Evolutionary conservation across 2,888 invertebrate species (phyloP), one percentile per base, ranked within the genome.

Genomic region (Polydesmus complanatus): DNA sequence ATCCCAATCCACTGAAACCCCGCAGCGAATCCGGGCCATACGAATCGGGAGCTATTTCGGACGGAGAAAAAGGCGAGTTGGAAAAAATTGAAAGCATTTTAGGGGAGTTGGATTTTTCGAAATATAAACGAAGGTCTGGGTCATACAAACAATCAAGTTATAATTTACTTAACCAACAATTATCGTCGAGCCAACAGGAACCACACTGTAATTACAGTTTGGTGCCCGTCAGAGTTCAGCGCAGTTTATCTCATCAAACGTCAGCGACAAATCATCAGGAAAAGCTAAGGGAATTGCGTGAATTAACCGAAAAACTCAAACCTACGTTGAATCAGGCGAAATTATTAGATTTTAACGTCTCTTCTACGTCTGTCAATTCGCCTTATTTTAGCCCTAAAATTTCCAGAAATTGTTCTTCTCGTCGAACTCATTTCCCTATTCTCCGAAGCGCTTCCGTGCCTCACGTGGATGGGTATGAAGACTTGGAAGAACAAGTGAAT

Each of bases 361-460:
- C 65, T 73, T 73, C 64, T 69, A 69, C 67, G 74, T 78, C 55
- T 75, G 78, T 66, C 77, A 76, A 64, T 74, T 79, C 63, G 79
- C 80, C 66, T 79, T 81, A 56, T 78, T 81, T 52, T 23, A 50
- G 60, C 1, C 55, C 50, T 21, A 61, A 27, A 54, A 21, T 18
- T 62, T 56, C 47, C 27, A 14, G 54, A 3, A 51, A 56, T 2
- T 55, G 61, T 51, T 51, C 60, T 8, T 8, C 5, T 48, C 60
- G 60, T 51, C 50, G 61, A 11, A 60, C 60, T 37, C 56, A 58
- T 54, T 58, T 53, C 11, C 62, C 65, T 69, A 87, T 88, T 1
- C 85, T 83, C 71, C 81, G 90, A 49, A 88, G 88, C 70, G 88
- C 88, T 3, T 90, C 90, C 8, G 90, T 91, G 70, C 88, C 90